Evolutionary conservation across 2,888 invertebrate species (phyloP).

Genomic region (Dasypogon diadema): DNA sequence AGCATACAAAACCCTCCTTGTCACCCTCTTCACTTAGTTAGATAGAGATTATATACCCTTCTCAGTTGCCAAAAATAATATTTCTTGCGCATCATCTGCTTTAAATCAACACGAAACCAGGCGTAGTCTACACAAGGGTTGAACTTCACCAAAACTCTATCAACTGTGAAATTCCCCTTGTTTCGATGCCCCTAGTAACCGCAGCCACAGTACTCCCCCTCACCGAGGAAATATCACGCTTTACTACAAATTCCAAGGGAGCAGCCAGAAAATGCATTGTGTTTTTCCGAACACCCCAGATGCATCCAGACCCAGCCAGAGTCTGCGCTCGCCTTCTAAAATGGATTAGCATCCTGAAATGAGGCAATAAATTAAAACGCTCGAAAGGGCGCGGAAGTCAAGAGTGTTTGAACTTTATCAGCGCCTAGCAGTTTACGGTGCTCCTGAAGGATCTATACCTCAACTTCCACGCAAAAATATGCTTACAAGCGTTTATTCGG

Average conservation of each 20-base stretch:
- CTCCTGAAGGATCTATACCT: background rate
- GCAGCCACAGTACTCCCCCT: background rate
- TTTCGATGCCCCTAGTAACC: background rate
- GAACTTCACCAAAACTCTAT: conserved; percentile 19
- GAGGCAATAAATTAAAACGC: background rate
- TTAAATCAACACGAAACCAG: background rate
- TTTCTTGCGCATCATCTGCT: background rate
- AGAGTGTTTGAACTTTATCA: conserved; percentile 1
- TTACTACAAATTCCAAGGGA: background rate
- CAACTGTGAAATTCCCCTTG: background rate
- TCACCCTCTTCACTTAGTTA: background rate
- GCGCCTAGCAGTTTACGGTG: background rate
- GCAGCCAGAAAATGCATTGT: background rate
- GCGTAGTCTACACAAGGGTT: background rate
- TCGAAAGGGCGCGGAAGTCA: background rate
- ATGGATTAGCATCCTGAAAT: conserved; percentile 10
- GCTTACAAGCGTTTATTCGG: background rate
- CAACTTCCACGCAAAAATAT: background rate
- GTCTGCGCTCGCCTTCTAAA: background rate
- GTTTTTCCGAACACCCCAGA: background rate
- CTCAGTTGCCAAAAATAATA: background rate
- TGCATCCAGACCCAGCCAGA: background rate
- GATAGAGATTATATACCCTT: background rate
- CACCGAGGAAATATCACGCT: background rate
- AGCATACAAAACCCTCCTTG: background rate